Conservation (phyloP, 30 jellyfish, hydroid and myxozoan genomes). For the Turritopsis dohrnii region DNA sequence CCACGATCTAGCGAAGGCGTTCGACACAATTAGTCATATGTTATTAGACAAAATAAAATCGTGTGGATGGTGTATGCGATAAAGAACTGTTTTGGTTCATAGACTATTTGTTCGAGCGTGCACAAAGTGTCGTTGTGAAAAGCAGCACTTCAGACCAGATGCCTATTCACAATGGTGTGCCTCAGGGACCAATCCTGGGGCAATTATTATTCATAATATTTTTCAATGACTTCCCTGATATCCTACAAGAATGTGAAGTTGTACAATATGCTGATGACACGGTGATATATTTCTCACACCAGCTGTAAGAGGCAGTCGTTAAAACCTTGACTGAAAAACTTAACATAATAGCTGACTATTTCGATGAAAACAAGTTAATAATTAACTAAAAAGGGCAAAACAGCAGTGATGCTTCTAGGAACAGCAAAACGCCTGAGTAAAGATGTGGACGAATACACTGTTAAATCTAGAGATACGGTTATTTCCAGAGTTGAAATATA, state of each 20-base stretch:
- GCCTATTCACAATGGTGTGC: conserved; percentile 38
- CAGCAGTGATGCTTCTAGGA: not conserved
- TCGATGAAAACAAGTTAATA: not conserved
- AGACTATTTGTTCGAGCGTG: not conserved
- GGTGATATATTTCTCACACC: not conserved
- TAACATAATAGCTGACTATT: not conserved
- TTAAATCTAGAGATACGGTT: not conserved
- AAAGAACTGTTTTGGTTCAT: not conserved
- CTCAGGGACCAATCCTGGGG: conserved; percentile 39
- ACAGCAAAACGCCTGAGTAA: not conserved
- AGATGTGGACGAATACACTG: not conserved
- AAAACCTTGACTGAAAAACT: not conserved
- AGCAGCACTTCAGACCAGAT: conserved; percentile 36
- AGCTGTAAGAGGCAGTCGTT: not conserved
- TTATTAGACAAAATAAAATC: not conserved
- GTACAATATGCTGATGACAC: conserved; percentile 4
- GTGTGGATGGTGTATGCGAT: not conserved
- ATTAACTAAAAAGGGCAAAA: not conserved
- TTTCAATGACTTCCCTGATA: conserved; percentile 21
- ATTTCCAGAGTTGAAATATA: not conserved
- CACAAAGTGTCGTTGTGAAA: conserved; percentile 39
- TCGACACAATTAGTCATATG: not conserved
- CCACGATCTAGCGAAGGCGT: not conserved
- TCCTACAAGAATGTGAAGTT: not conserved
- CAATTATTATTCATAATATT: conserved; percentile 31